phyloP scores from a whole-genome alignment of 2,888 invertebrate species.

The Rosalia funebris region DNA sequence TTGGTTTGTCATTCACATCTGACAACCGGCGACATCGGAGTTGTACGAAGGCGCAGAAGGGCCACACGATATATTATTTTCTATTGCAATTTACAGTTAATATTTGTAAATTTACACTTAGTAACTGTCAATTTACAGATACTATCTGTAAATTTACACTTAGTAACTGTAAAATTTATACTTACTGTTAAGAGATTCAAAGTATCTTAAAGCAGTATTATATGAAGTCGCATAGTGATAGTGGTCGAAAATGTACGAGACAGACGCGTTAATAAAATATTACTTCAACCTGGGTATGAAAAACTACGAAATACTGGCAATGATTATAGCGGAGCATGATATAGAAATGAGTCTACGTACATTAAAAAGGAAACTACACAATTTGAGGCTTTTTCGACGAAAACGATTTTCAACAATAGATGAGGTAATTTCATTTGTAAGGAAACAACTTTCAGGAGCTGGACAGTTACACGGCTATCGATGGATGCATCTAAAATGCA shows the following conservation, averaged over 20 bases:
- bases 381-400: not conserved
- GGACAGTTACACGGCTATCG: conserved; percentile 1
- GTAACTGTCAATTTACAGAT: not conserved
- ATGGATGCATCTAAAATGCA: conserved; percentile 2
- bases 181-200: not conserved
- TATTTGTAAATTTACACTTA: not conserved
- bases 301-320: too few species aligned
- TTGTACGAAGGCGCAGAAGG: not conserved
- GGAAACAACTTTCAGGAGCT: not conserved
- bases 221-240: not conserved
- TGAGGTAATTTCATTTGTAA: not conserved
- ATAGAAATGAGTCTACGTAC: not conserved
- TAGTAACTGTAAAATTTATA: not conserved
- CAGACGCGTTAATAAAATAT: not conserved
- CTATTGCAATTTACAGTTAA: not conserved
- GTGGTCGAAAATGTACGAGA: not conserved
- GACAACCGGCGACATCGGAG: too few species aligned
- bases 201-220: not conserved
- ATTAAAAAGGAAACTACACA: not conserved
- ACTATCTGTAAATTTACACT: not conserved
- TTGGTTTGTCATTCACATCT: too few species aligned
- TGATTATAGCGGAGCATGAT: too few species aligned
- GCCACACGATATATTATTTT: not conserved
- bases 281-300: not conserved
- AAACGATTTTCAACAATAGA: not conserved